Conservation (phyloP, 2,888 invertebrate genomes). For the Habroteleia sp. region DNA sequence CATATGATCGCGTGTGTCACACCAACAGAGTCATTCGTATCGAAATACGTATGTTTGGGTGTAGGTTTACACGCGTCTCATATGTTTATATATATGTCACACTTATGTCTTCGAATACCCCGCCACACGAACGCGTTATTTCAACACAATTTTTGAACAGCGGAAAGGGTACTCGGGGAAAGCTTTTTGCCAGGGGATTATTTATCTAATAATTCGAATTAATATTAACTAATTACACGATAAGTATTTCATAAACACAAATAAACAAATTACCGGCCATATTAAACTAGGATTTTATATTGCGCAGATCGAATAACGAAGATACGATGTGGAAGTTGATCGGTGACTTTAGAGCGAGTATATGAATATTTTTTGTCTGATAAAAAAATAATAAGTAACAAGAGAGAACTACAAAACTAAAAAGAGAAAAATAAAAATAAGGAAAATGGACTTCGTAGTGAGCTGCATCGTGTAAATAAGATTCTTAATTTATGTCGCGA, state of each 20-base stretch:
- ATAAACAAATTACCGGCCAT: conserved; percentile 77
- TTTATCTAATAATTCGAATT: conserved; percentile 74
- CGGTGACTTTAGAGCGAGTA: conserved; percentile 39
- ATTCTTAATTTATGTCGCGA: conserved; percentile 30
- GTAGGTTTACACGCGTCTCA: too few relatives aligned
- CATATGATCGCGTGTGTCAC: too few relatives aligned
- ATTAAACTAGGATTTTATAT: conserved; percentile 76
- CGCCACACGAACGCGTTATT: too few relatives aligned
- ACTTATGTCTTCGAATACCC: too few relatives aligned
- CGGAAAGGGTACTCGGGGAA: too few relatives aligned
- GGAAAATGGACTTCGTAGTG: conserved; percentile 11
- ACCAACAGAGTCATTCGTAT: too few relatives aligned
- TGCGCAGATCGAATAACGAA: conserved; percentile 65
- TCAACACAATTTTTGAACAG: too few relatives aligned
- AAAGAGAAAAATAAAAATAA: not conserved
- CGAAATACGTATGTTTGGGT: too few relatives aligned
- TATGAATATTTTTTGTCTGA: conserved; percentile 56
- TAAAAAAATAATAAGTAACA: conserved; percentile 12
- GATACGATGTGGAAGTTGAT: conserved; percentile 20
- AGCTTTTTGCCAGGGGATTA: conserved; percentile 54
- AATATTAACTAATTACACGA: conserved; percentile 69
- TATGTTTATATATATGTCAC: too few relatives aligned
- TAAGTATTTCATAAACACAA: conserved; percentile 70
- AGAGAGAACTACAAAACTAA: conserved; percentile 5
- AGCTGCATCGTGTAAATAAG: conserved; percentile 33